Evolutionary conservation across 2,888 invertebrate species (phyloP).

Genomic region (Archips crataeganus): DNA sequence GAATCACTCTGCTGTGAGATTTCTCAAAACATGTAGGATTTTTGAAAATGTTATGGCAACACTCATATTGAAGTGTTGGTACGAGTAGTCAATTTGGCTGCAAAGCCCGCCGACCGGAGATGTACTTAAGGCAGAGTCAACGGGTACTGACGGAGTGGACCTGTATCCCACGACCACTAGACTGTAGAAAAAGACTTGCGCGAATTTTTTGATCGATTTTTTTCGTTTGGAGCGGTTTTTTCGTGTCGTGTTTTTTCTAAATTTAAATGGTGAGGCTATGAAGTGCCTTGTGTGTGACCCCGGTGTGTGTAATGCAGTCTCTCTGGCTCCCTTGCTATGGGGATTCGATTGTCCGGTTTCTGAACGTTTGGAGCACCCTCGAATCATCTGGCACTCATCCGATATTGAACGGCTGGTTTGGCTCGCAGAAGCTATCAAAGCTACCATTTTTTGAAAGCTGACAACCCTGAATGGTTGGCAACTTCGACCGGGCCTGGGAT

Average conservation of each 20-base stretch:
- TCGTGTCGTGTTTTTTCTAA: slow-evolving; percentile 76
- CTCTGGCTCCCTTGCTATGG: slow-evolving; percentile 39
- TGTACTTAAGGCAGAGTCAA: slow-evolving; percentile 45
- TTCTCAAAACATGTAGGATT: not conserved
- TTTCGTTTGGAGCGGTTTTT: slow-evolving; percentile 76
- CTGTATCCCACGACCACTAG: slow-evolving; percentile 82
- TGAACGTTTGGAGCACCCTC: slow-evolving; percentile 19
- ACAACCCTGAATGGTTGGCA: slow-evolving; percentile 35
- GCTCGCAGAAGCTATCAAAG: slow-evolving; percentile 35
- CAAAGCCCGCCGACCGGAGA: not conserved
- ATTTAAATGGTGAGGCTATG: slow-evolving; percentile 70
- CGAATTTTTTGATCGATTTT: slow-evolving; percentile 81
- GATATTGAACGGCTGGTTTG: slow-evolving; percentile 26
- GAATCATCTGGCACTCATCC: slow-evolving; percentile 46
- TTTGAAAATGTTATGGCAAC: not conserved
- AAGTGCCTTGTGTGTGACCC: slow-evolving; percentile 77
- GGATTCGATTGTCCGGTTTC: slow-evolving; percentile 42
- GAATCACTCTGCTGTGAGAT: no score
- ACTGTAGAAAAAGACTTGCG: slow-evolving; percentile 84
- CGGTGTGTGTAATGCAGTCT: slow-evolving; percentile 46
- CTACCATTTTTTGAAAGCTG: slow-evolving; percentile 41
- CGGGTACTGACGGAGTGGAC: slow-evolving; percentile 49
- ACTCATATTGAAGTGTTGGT: not conserved
- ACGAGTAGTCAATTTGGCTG: not conserved
- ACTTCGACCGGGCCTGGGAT: slow-evolving; percentile 41